phyloP scores from a whole-genome alignment of 1,140 invertebrate species.

The Drosophila ercepeae region DNA sequence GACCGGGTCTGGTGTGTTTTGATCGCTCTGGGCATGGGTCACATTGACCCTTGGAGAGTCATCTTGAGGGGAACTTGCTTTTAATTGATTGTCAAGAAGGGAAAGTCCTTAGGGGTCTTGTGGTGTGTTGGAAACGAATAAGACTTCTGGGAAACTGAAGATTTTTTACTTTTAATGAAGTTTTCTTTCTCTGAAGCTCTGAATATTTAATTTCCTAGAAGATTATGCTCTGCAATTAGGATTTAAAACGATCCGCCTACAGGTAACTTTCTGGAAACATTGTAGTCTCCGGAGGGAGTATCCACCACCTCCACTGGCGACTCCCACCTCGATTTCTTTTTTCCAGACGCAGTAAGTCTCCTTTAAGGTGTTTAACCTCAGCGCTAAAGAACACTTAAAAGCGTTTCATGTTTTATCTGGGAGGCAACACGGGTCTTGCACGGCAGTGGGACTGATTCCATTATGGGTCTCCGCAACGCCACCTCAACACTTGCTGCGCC shows the following conservation, averaged over 20 bases:
- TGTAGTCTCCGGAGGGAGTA: background rate
- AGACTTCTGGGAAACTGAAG: too few relatives aligned
- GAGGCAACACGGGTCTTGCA: conserved; percentile 21
- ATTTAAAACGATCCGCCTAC: conserved; percentile 28
- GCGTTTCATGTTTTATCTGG: conserved; percentile 62
- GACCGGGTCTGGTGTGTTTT: conserved; percentile 25
- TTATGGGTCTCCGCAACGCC: conserved; percentile 49
- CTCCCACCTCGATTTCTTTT: conserved; percentile 23
- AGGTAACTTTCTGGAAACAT: conserved; percentile 9
- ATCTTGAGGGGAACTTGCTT: conserved; percentile 30
- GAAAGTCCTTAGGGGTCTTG: background rate
- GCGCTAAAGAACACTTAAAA: conserved; percentile 54
- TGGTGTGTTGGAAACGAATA: too few relatives aligned
- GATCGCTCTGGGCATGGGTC: conserved; percentile 28
- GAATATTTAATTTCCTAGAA: background rate
- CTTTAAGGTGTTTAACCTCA: conserved; percentile 67
- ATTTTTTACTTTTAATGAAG: too few relatives aligned
- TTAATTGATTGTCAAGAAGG: conserved; percentile 22
- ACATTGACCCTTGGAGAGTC: conserved; percentile 59
- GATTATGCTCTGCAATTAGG: background rate
- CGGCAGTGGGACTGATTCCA: conserved; percentile 38
- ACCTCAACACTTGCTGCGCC: conserved; percentile 42
- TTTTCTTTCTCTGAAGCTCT: too few relatives aligned
- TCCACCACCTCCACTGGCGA: too few relatives aligned
- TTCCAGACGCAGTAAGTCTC: conserved; percentile 14